Evolutionary conservation across 1,140 invertebrate species (phyloP).

Genomic region (Hyposmocoma kahamanoa): DNA sequence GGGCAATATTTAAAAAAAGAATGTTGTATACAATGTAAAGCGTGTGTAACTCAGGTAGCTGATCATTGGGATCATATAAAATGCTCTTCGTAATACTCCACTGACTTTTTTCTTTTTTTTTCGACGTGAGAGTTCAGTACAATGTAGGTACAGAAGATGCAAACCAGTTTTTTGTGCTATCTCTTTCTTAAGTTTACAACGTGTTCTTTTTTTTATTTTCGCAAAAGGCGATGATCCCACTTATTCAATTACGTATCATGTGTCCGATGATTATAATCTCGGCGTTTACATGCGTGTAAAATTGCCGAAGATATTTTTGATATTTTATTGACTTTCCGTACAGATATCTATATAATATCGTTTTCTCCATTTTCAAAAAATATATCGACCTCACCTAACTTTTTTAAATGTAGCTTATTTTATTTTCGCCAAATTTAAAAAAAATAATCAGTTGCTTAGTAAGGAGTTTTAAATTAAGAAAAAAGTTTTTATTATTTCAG

Average conservation of each 20-base stretch:
- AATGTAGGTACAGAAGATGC: too few species aligned
- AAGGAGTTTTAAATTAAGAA: too few species aligned
- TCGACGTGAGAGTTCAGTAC: too few species aligned
- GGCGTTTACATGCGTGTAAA: neutral
- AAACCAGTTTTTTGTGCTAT: neutral
- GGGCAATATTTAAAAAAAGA: neutral
- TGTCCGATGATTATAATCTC: neutral
- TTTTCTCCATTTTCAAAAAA: too few species aligned
- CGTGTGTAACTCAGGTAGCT: slow-evolving; percentile 59
- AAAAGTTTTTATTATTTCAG: too few species aligned
- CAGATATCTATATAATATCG: too few species aligned
- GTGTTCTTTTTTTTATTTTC: neutral
- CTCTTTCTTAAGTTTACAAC: neutral
- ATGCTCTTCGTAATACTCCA: slow-evolving; percentile 31
- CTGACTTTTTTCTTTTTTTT: slow-evolving; percentile 24
- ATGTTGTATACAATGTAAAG: slow-evolving; percentile 3
- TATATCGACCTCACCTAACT: too few species aligned
- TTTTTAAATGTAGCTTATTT: too few species aligned
- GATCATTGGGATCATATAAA: slow-evolving; percentile 34
- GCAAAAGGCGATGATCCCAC: neutral
- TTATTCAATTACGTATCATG: neutral
- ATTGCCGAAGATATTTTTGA: neutral
- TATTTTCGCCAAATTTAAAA: too few species aligned
- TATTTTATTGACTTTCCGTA: neutral
- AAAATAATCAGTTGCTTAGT: too few species aligned